Evolutionary conservation across 1,140 invertebrate species (phyloP).

Genomic region (Muscidifurax raptorellus): DNA sequence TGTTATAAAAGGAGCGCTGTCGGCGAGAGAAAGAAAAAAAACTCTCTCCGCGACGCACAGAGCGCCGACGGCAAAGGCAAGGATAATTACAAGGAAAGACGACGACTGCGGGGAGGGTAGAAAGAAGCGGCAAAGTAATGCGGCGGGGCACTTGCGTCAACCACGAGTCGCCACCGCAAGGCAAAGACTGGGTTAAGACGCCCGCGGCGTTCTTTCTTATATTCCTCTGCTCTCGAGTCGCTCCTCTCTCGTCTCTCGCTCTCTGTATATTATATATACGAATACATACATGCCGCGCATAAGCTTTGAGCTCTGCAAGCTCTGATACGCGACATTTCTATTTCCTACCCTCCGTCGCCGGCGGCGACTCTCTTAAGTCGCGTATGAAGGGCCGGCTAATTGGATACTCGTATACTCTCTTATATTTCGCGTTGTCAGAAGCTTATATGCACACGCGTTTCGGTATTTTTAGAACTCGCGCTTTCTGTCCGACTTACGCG

Average conservation of each 20-base stretch:
- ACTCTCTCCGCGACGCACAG: not conserved
- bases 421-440: not conserved
- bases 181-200: conserved; percentile 40
- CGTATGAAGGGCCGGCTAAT: conserved; percentile 26
- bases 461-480: not conserved
- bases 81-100: conserved; percentile 26
- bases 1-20: not conserved
- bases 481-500: no score
- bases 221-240: not conserved
- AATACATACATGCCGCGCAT: not conserved
- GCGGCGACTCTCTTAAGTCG: not conserved
- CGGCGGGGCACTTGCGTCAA: not conserved
- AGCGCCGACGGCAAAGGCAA: not conserved
- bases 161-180: not conserved
- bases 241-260: not conserved
- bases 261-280: not conserved
- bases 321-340: not conserved
- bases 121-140: not conserved
- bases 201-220: not conserved
- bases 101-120: not conserved
- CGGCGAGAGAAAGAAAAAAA: not conserved
- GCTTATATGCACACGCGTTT: no score
- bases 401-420: conserved; percentile 27
- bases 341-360: not conserved
- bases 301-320: not conserved